Conservation (phyloP, 2,797 vertebrate genomes). For the Lycodopsis pacificus region DNA sequence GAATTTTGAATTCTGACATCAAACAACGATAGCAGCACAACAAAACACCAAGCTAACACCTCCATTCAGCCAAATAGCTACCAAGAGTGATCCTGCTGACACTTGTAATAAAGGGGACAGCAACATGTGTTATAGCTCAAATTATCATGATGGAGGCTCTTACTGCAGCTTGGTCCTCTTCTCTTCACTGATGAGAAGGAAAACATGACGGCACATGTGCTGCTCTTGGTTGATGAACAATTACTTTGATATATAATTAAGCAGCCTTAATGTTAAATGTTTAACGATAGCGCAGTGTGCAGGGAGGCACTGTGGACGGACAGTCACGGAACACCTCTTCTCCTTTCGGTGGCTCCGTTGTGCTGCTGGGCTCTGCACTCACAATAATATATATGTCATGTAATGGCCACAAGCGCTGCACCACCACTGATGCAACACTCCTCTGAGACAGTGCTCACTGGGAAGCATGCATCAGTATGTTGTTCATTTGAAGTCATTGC, state of each 20-base stretch:
- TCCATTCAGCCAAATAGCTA: not conserved
- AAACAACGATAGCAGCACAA: no score
- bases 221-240: constrained; percentile 61
- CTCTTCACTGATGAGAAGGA: constrained; percentile 5
- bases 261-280: constrained; percentile 65
- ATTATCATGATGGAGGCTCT: not conserved
- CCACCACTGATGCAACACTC: constrained; percentile 2
- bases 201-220: constrained; percentile 19
- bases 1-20: no score
- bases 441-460: constrained; percentile 18
- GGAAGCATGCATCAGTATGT: constrained; percentile 41
- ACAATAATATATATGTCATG: not conserved
- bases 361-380: constrained; percentile 25
- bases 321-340: constrained; percentile 28
- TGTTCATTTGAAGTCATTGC: constrained; percentile 43
- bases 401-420: constrained; percentile 17
- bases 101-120: no score
- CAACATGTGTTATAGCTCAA: no score
- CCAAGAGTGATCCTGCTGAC: not conserved
- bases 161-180: not conserved
- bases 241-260: constrained; percentile 79
- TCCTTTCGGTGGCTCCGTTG: constrained; percentile 11
- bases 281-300: constrained; percentile 40
- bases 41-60: no score
- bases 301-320: constrained; percentile 7